Conservation (phyloP, 2,797 vertebrate species). For the Lepilemur septentrionalis region DNA sequence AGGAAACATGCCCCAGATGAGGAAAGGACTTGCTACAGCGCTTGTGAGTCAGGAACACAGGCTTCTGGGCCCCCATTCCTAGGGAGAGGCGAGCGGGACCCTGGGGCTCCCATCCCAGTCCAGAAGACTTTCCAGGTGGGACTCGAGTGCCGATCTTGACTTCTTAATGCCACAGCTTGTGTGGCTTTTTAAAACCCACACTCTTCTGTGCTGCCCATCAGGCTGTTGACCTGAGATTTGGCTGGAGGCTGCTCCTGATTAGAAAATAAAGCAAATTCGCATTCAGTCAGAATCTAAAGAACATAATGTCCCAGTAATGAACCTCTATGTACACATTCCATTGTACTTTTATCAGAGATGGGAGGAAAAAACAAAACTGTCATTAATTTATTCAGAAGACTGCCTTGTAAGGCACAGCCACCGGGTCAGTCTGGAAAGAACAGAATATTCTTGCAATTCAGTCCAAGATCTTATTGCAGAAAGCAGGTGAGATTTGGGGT, state of each 20-base stretch:
- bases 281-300: background rate
- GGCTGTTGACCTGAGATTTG: background rate
- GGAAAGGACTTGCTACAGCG: background rate
- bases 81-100: background rate
- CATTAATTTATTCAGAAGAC: background rate
- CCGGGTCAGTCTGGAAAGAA: background rate
- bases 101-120: background rate
- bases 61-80: background rate
- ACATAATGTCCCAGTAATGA: background rate
- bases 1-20: background rate
- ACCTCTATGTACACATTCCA: background rate
- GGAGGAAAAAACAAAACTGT: background rate
- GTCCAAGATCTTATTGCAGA: background rate
- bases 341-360: background rate
- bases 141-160: fast-evolving
- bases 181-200: background rate
- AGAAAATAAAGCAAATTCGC: background rate
- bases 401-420: background rate
- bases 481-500: background rate
- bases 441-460: background rate
- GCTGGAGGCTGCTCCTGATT: background rate
- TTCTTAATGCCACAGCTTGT: background rate
- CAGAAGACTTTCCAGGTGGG: background rate
- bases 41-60: background rate
- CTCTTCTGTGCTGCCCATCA: background rate